Evolutionary conservation across 2,797 vertebrate species (phyloP).

Genomic region (Oryzias dopingdopingensis): DNA sequence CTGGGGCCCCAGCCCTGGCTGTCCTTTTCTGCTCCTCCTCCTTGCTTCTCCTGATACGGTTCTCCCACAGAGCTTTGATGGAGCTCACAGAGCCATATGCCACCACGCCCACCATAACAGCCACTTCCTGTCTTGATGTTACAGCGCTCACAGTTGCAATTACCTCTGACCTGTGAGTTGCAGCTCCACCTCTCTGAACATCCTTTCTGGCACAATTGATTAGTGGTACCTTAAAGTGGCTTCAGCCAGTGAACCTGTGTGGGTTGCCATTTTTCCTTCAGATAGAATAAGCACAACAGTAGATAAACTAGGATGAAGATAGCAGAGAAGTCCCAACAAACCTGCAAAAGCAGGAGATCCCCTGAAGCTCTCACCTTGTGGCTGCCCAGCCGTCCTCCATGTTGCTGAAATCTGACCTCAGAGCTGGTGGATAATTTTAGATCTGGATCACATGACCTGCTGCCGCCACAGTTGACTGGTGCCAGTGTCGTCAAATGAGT

Average conservation of each 20-base stretch:
- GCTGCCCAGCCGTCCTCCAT: conserved; percentile 29
- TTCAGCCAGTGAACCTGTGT: too few species aligned
- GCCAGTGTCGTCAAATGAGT: too few species aligned
- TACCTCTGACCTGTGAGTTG: conserved; percentile 32
- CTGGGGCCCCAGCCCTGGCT: neutral
- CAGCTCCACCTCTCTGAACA: neutral
- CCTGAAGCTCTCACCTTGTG: conserved; percentile 35
- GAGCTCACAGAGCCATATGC: conserved; percentile 80
- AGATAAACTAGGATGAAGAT: too few species aligned
- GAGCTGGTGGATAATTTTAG: conserved; percentile 65
- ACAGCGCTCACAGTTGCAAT: conserved; percentile 8
- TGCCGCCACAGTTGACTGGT: neutral
- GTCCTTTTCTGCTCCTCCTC: conserved; percentile 37
- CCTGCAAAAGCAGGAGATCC: too few species aligned
- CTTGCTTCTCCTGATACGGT: conserved; percentile 82
- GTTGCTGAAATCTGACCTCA: conserved; percentile 57
- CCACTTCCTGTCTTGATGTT: conserved; percentile 37
- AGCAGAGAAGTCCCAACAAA: too few species aligned
- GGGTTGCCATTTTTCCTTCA: too few species aligned
- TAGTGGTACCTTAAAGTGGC: neutral
- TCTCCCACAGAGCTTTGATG: conserved; percentile 90
- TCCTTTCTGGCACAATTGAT: conserved; percentile 2
- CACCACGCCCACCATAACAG: conserved; percentile 78
- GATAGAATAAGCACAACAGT: too few species aligned
- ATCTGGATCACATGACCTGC: conserved; percentile 45